Evolutionary conservation across 2,797 vertebrate genomes (phyloP).

Genomic region (Tokudaia tokunoshimensis): DNA sequence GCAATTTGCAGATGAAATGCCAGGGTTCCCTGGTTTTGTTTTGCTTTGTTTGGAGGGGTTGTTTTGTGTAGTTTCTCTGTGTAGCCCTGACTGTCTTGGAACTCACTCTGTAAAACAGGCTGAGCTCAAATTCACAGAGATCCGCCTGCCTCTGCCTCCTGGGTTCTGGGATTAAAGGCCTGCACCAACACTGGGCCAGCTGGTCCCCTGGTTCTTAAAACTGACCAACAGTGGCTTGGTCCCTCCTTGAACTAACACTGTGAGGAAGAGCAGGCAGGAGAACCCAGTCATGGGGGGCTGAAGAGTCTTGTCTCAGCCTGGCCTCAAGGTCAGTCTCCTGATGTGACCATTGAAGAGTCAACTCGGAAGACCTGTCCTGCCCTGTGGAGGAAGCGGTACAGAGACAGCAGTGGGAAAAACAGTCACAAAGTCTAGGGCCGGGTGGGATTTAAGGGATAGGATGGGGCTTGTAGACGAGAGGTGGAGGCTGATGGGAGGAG

Average conservation of each 20-base stretch:
- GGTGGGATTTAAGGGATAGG: not conserved
- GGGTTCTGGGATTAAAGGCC: not conserved
- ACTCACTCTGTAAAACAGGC: not conserved
- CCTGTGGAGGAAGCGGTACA: not conserved
- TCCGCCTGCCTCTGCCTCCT: not conserved
- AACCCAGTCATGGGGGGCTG: not conserved
- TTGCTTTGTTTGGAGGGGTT: not conserved
- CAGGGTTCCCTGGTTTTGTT: not conserved
- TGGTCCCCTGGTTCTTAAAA: not conserved
- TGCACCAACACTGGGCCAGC: not conserved
- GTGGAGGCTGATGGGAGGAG: not conserved
- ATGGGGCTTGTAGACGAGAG: rapidly evolving
- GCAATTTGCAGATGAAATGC: not conserved
- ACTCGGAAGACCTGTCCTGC: not conserved
- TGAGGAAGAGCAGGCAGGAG: not conserved
- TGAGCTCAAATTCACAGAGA: not conserved
- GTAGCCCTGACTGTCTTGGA: not conserved
- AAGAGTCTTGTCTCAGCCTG: not conserved
- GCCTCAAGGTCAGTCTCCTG: not conserved
- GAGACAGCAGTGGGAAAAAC: not conserved
- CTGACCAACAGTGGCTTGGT: not conserved
- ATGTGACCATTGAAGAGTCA: not conserved
- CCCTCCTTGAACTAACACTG: not conserved
- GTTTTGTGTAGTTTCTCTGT: not conserved
- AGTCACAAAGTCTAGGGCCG: not conserved